Evolutionary conservation across 2,888 invertebrate species (phyloP).

Genomic region (Electrophaes corylata): DNA sequence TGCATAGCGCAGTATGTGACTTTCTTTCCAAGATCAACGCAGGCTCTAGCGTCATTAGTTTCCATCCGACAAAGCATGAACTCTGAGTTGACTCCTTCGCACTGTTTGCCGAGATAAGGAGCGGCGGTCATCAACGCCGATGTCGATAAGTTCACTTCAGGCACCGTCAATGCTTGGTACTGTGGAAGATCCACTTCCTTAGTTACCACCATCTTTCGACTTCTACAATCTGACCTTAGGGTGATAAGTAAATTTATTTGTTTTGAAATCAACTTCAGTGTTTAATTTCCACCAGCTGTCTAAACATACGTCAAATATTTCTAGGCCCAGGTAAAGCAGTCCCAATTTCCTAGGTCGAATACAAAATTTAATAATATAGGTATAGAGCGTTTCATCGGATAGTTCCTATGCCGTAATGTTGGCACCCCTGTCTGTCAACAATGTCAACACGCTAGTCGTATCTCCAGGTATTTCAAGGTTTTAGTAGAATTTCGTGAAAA

Average conservation of each 20-base stretch:
- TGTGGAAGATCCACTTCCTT: slow-evolving; percentile 73
- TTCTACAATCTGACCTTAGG: background rate
- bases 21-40: slow-evolving; percentile 92
- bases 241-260: background rate
- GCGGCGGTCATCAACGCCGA: slow-evolving; percentile 93
- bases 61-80: slow-evolving; percentile 95
- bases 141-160: slow-evolving; percentile 88
- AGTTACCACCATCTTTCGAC: slow-evolving; percentile 85
- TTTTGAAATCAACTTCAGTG: background rate
- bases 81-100: slow-evolving; percentile 96
- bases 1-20: slow-evolving; percentile 94
- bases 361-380: too few species aligned
- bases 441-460: too few species aligned
- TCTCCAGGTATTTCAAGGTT: too few species aligned
- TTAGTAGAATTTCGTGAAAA: too few species aligned
- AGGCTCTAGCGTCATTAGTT: slow-evolving; percentile 91
- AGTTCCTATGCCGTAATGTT: background rate
- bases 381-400: too few species aligned
- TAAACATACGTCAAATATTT: too few species aligned
- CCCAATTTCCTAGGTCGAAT: too few species aligned
- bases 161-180: slow-evolving; percentile 22
- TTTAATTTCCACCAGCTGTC: too few species aligned
- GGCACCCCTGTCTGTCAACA: background rate
- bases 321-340: too few species aligned
- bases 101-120: slow-evolving; percentile 95